phyloP scores from a whole-genome alignment of 2,113 vertebrate genomes.

The Trematocara zebra region DNA sequence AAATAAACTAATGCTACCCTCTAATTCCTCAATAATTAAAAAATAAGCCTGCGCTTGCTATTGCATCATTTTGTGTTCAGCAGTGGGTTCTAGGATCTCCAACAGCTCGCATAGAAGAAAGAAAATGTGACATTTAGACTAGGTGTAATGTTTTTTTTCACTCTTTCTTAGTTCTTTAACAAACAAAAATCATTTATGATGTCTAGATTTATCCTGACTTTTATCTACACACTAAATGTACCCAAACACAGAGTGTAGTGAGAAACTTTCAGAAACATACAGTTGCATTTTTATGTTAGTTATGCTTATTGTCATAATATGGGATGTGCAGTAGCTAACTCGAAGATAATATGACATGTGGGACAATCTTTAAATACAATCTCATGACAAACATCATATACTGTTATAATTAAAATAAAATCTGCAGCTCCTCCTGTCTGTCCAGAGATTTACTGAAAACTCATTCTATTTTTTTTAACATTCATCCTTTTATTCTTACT shows the following conservation, averaged over 20 bases:
- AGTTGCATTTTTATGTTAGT: neutral
- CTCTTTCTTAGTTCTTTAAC: neutral
- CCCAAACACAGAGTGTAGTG: neutral
- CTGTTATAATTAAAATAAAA: neutral
- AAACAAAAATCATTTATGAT: neutral
- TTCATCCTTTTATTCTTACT: neutral
- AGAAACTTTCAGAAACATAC: neutral
- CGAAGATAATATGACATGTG: neutral
- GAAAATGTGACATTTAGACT: neutral
- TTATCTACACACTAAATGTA: neutral
- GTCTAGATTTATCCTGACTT: neutral
- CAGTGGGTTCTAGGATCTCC: slow-evolving; percentile 13
- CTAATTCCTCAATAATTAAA: slow-evolving; percentile 72
- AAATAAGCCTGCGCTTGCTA: slow-evolving; percentile 55
- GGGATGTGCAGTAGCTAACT: neutral
- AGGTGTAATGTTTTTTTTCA: neutral
- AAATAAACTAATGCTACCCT: slow-evolving; percentile 66
- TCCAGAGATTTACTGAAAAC: neutral
- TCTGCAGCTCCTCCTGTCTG: neutral
- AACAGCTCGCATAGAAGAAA: neutral
- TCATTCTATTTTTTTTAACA: neutral
- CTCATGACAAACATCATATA: neutral
- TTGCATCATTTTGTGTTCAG: slow-evolving; percentile 26
- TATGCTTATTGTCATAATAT: neutral
- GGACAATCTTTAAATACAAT: neutral